These are phyloP conservation scores for Anoplophora glabripennis DNA, from an alignment of 1,140 invertebrate genomes.

Conservation along the genomic window DNA sequence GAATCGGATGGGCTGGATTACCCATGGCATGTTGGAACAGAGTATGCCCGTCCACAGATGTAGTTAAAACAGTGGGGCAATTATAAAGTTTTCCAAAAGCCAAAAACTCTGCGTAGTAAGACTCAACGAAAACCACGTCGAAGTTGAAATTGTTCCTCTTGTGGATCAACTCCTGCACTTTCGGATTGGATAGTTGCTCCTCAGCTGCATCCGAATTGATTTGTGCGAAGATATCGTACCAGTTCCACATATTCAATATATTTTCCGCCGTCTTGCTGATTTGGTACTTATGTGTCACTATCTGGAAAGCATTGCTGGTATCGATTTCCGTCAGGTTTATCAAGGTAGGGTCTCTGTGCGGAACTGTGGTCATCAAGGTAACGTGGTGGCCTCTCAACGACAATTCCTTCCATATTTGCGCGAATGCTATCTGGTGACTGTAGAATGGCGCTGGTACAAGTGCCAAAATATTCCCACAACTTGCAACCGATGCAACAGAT, in stretches of 20 bases:
- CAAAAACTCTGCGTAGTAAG: background rate
- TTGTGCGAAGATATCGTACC: background rate
- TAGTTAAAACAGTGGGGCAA: background rate
- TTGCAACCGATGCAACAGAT: background rate
- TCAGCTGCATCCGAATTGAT: background rate
- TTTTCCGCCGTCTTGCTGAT: background rate
- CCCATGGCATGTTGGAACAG: no score
- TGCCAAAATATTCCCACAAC: background rate
- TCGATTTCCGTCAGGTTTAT: constrained; percentile 4
- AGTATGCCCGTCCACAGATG: background rate
- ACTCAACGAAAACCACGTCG: background rate
- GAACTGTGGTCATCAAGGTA: constrained; percentile 1
- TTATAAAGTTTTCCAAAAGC: background rate
- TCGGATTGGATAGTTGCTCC: background rate
- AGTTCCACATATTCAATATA: background rate
- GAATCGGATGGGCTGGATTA: no score
- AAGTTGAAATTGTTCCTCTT: background rate
- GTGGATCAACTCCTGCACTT: constrained; percentile 1
- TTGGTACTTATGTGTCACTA: background rate
- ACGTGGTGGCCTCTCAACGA: constrained; percentile 8
- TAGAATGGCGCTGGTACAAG: background rate
- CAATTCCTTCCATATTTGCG: constrained; percentile 5
- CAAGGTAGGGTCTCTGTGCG: background rate
- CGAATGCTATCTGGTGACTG: background rate
- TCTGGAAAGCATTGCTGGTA: background rate